Evolutionary conservation across 2,113 vertebrate genomes (phyloP).

Genomic region (Ctenodactylus gundi): DNA sequence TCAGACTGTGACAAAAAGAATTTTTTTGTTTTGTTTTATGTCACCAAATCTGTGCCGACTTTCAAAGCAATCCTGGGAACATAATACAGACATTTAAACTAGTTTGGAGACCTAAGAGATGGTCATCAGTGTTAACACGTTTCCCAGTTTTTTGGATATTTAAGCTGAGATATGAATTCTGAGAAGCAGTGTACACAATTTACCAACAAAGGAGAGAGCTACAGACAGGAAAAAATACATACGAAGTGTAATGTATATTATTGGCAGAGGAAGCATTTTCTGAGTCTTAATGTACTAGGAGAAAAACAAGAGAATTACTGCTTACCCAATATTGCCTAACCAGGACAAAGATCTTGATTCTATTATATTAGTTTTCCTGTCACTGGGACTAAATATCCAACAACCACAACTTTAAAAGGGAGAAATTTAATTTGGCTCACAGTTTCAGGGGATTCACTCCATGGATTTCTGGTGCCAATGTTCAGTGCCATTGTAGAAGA

Average conservation of each 20-base stretch:
- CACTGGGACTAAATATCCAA: too few species aligned
- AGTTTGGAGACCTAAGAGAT: neutral
- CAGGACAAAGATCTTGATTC: neutral
- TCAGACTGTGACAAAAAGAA: neutral
- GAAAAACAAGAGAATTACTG: neutral
- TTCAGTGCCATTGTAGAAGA: too few species aligned
- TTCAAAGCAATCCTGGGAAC: too few species aligned
- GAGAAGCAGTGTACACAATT: neutral
- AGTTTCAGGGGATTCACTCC: too few species aligned
- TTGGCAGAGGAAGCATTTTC: neutral
- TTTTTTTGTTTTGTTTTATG: neutral
- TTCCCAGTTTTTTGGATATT: neutral
- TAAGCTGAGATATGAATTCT: neutral
- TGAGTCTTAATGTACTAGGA: neutral
- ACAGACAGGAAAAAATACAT: neutral
- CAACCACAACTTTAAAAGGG: too few species aligned
- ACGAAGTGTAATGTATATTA: neutral
- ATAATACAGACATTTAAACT: neutral
- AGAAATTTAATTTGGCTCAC: too few species aligned
- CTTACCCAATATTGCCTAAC: neutral
- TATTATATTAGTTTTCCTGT: fast-evolving
- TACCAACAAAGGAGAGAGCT: neutral
- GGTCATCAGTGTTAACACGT: neutral
- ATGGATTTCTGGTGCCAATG: too few species aligned
- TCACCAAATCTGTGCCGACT: neutral